Conservation (phyloP, 1,140 invertebrate species). For the Ceratosolen fusciceps region DNA sequence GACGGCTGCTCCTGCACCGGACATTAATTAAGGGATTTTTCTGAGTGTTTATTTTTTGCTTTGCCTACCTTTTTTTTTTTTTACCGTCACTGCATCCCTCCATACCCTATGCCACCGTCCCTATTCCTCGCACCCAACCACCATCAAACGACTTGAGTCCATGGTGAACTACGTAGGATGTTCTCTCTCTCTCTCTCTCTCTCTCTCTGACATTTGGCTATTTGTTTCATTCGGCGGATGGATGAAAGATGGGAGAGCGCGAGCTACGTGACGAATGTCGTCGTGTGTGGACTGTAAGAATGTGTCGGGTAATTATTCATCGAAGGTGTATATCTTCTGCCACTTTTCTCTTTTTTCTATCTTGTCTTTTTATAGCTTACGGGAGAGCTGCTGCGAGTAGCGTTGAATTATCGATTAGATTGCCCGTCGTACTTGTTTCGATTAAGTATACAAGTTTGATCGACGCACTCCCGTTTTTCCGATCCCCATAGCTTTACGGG, state of each 20-base stretch:
- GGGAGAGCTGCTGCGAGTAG: background rate
- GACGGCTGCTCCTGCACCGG: constrained; percentile 42
- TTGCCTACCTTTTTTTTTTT: constrained; percentile 18
- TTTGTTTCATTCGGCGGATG: background rate
- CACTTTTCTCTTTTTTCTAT: background rate
- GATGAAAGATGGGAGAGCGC: constrained; percentile 32
- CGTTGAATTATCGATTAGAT: constrained; percentile 45
- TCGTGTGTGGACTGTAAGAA: constrained; percentile 22
- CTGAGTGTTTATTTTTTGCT: constrained; percentile 49
- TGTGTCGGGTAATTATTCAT: constrained; percentile 31
- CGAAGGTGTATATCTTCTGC: background rate
- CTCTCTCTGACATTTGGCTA: background rate
- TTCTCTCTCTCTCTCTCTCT: too few relatives aligned
- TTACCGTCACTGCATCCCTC: background rate
- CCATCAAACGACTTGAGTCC: too few relatives aligned
- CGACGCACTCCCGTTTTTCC: constrained; percentile 23
- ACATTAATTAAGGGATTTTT: constrained; percentile 51
- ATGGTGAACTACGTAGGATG: too few relatives aligned
- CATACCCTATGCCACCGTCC: too few relatives aligned
- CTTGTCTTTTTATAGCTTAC: background rate
- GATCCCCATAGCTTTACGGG: background rate
- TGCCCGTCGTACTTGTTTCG: constrained; percentile 32
- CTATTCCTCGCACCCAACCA: too few relatives aligned
- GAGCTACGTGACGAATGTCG: constrained; percentile 36
- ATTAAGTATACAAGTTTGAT: constrained; percentile 43